Conservation (phyloP, 2,888 invertebrate species). For the Drosophila picticornis region DNA sequence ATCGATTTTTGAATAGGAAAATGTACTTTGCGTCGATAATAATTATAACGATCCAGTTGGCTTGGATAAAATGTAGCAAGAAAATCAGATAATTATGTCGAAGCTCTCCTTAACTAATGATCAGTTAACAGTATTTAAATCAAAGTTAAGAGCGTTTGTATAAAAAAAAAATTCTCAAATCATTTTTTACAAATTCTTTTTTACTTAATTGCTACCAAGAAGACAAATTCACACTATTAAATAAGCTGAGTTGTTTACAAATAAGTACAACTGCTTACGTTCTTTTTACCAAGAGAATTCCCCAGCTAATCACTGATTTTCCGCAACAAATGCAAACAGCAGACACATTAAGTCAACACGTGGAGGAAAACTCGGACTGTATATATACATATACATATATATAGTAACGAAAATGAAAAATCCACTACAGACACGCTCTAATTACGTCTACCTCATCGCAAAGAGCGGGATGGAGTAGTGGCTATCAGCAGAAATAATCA, state of each 20-base stretch:
- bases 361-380: neutral
- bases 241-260: conserved; percentile 2
- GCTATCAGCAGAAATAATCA: conserved; percentile 44
- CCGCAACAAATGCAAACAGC: conserved; percentile 17
- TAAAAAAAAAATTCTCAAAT: neutral
- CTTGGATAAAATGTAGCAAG: neutral
- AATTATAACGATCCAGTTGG: neutral
- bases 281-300: neutral
- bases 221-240: no score
- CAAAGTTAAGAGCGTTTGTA: no score
- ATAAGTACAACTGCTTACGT: neutral
- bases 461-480: neutral
- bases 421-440: conserved; percentile 7
- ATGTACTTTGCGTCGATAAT: neutral
- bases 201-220: neutral
- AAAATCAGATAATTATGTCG: neutral
- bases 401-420: conserved; percentile 20
- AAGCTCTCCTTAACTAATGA: neutral
- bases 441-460: conserved; percentile 10
- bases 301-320: conserved; percentile 34
- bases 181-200: neutral
- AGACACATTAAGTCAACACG: conserved; percentile 39
- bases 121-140: neutral
- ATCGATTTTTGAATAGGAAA: no score
- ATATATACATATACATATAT: neutral